A percentile compares a stretch with the other conserved stretches of the same genome.
Evolutionary conservation across 1,140 invertebrate genomes (phyloP).

Genomic region (Hermetia illucens): DNA sequence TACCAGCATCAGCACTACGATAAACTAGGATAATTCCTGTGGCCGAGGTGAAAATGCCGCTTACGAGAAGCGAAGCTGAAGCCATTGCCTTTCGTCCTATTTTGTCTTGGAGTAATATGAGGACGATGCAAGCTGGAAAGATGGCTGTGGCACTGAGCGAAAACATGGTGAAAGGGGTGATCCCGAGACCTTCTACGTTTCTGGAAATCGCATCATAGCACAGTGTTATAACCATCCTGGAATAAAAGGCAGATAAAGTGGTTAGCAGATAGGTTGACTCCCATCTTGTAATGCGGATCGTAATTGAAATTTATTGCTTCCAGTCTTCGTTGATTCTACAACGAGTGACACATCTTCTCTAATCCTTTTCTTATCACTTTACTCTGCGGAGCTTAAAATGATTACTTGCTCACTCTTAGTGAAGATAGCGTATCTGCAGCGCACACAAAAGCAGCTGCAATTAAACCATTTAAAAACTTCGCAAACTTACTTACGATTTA

Average conservation of each 20-base stretch:
- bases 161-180: slow-evolving; percentile 37
- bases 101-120: slow-evolving; percentile 35
- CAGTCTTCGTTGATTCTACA: no score
- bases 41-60: slow-evolving; percentile 31
- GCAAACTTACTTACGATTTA: slow-evolving; percentile 35
- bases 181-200: slow-evolving; percentile 37
- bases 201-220: slow-evolving; percentile 42
- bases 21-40: slow-evolving; percentile 12
- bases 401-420: no score
- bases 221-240: slow-evolving; percentile 39
- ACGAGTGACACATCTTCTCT: no score
- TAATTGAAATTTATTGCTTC: no score
- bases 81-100: slow-evolving; percentile 37
- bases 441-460: slow-evolving; percentile 3
- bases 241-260: slow-evolving; percentile 7
- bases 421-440: slow-evolving; percentile 5
- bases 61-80: slow-evolving; percentile 32
- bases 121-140: slow-evolving; percentile 37
- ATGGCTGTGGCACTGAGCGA: slow-evolving; percentile 34
- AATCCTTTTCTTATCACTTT: no score
- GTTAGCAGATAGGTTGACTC: no score
- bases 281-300: no score
- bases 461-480: no score
- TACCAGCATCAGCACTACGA: no score
- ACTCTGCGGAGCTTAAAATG: no score